Percentiles rank a stretch among this genome's conserved stretches.
Evolutionary conservation across 2,888 invertebrate species (phyloP).

Genomic region (Agrotis exclamationis): DNA sequence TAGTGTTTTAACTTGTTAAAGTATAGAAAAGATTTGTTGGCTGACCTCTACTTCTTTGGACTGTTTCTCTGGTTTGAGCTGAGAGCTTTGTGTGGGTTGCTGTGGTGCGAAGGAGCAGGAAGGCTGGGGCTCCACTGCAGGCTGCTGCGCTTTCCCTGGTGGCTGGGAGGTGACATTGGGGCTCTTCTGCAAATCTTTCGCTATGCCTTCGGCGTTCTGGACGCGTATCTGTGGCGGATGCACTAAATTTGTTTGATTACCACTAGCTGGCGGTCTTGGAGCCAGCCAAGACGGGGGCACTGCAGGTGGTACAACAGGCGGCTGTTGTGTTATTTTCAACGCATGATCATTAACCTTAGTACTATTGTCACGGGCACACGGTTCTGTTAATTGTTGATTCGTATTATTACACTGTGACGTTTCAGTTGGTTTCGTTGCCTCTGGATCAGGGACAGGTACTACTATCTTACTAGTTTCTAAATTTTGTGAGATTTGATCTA

Average conservation of each 20-base stretch:
- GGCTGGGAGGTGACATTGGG: constrained; percentile 72
- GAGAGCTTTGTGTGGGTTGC: constrained; percentile 72
- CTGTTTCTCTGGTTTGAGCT: constrained; percentile 83
- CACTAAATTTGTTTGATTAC: constrained; percentile 69
- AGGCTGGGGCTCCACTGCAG: constrained; percentile 79
- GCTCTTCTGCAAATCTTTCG: constrained; percentile 72
- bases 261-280: constrained; percentile 67
- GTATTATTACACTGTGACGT: constrained; percentile 57
- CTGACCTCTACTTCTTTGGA: constrained; percentile 90
- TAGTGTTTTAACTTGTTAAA: constrained; percentile 63
- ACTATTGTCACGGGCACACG: constrained; percentile 61
- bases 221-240: constrained; percentile 81
- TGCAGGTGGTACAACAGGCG: constrained; percentile 81
- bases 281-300: constrained; percentile 86
- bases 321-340: constrained; percentile 69
- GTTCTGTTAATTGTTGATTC: constrained; percentile 59
- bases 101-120: constrained; percentile 84
- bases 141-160: constrained; percentile 66
- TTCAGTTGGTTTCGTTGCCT: constrained; percentile 57
- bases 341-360: constrained; percentile 64
- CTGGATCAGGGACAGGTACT: constrained; percentile 57
- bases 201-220: constrained; percentile 77
- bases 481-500: constrained; percentile 61
- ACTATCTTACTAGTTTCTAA: constrained; percentile 51
- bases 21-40: constrained; percentile 67